Base-by-base conservation (phyloP, 92 coral and sea anemone species). In the Heteractis magnifica region DNA sequence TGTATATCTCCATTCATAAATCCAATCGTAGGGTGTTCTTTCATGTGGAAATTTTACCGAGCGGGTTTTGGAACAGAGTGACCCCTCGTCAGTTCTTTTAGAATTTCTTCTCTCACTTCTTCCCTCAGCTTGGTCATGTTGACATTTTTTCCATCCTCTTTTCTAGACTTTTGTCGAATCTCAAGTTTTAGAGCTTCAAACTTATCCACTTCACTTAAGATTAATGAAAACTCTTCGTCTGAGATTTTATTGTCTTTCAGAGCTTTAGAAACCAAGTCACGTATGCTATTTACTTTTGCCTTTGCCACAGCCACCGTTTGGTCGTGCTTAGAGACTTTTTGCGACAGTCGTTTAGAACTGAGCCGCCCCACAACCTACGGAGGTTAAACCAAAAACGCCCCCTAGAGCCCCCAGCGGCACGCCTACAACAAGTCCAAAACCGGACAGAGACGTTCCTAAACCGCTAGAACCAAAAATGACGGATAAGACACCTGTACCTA, bases 371-470 rank as follows among this genome's bases (percentile, higher is more conserved):
- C 84, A 82, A 56, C 87, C 87, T 14, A 82, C 87, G 16, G 87
- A 82, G 20, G 84, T 79, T 41, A 52, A 65, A 7, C 90, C 90
- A 78, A 79, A 87, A 73, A 87, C 16, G n/a, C 87, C 87, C 5
- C 83, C 90, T 52, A 87, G 51, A 55, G 87, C 90, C 16, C 86
- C 90, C 65, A 87, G 70, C 50, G 86, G 87, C 7, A 79, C 80
- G 12, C 90, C 90, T 10, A 83, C 87, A 21, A 79, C 84, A 68
- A 78, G 65, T 41, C 90, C 90, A 52, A 87, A 72, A 77, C 90
- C 90, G 52, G 90, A 76, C 77, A 87, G 87, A 79, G 90, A 82
- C 68, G 87, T 87, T 18, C 84, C 87, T 85, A 87, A 56, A 50
- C 90, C 90, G 71, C 84, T 21, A 10, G 84, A 75, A 20, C 83